phyloP scores from a whole-genome alignment of 2,888 invertebrate genomes.

The Drosophila lacicola region DNA sequence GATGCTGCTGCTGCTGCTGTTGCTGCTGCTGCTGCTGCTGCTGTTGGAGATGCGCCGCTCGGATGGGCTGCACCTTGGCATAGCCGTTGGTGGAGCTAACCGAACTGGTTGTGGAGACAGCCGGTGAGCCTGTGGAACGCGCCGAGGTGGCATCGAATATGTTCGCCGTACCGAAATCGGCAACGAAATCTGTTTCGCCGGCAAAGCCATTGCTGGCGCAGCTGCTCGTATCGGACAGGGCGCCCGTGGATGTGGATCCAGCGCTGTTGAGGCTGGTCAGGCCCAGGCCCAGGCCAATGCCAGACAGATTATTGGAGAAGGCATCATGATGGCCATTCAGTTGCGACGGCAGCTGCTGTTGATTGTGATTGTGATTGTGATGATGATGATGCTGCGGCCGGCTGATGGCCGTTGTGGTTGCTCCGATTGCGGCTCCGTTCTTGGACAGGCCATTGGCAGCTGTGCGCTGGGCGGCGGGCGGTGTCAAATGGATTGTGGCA shows the following conservation, averaged over 20 bases:
- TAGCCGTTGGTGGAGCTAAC: slow-evolving; percentile 82
- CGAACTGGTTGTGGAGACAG: slow-evolving; percentile 73
- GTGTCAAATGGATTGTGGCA: slow-evolving; percentile 83
- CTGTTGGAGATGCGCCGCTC: slow-evolving; percentile 72
- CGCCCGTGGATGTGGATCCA: slow-evolving; percentile 80
- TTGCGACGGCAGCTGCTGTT: slow-evolving; percentile 38
- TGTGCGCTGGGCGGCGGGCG: slow-evolving; percentile 83
- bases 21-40: no score
- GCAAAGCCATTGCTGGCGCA: slow-evolving; percentile 84
- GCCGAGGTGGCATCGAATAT: slow-evolving; percentile 88
- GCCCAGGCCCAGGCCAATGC: slow-evolving; percentile 54
- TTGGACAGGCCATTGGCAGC: slow-evolving; percentile 82
- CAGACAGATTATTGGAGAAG: slow-evolving; percentile 38
- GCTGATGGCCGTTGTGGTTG: slow-evolving; percentile 79
- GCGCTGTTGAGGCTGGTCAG: slow-evolving; percentile 79
- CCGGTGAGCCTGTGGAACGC: slow-evolving; percentile 75
- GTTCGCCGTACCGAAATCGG: slow-evolving; percentile 90
- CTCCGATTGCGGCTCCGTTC: slow-evolving; percentile 17
- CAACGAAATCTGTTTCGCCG: slow-evolving; percentile 87
- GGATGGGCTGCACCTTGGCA: slow-evolving; percentile 83
- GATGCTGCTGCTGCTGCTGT: slow-evolving; percentile 49
- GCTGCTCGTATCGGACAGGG: slow-evolving; percentile 83
- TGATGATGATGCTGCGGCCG: slow-evolving; percentile 81
- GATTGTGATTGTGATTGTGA: no score
- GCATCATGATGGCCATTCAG: slow-evolving; percentile 63